Percentiles rank a stretch among this genome's conserved stretches.
phyloP scores from a whole-genome alignment of 2,797 vertebrate genomes.

The Sarcophilus harrisii region DNA sequence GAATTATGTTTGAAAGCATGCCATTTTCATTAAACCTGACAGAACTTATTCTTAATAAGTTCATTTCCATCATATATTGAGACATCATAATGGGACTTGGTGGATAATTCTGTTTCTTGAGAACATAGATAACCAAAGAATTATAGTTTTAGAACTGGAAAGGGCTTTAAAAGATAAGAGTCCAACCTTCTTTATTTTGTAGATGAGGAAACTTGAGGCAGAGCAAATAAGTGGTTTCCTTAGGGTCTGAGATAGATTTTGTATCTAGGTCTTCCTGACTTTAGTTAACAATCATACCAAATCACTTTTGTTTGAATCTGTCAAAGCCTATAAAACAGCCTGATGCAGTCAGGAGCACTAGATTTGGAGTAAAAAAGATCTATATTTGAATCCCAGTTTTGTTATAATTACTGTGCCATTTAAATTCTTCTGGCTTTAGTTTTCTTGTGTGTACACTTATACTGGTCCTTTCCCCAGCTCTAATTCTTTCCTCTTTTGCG shows the following conservation, averaged over 20 bases:
- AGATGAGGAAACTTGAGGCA: not conserved
- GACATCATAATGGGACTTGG: not conserved
- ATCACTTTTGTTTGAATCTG: not conserved
- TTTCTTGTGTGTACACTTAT: not conserved
- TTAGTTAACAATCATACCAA: not conserved
- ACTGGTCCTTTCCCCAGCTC: not conserved
- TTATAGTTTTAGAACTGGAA: not conserved
- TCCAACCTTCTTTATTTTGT: not conserved
- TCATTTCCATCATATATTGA: not conserved
- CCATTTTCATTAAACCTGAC: not conserved
- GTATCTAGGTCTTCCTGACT: not conserved
- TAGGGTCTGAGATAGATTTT: not conserved
- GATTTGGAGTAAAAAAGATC: not conserved
- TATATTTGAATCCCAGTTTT: not conserved
- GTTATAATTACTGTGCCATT: not conserved
- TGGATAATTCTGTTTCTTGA: not conserved
- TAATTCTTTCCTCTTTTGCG: not conserved
- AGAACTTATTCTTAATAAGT: not conserved
- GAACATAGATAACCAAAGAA: not conserved
- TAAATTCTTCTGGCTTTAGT: not conserved
- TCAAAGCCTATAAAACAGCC: not conserved
- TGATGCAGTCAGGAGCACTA: not conserved
- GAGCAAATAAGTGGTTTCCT: not conserved
- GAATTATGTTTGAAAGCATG: not conserved
- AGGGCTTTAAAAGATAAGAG: not conserved